Percentiles rank a stretch among this genome's conserved stretches.
phyloP scores from a whole-genome alignment of 2,113 vertebrate genomes.

The Perca flavescens region DNA sequence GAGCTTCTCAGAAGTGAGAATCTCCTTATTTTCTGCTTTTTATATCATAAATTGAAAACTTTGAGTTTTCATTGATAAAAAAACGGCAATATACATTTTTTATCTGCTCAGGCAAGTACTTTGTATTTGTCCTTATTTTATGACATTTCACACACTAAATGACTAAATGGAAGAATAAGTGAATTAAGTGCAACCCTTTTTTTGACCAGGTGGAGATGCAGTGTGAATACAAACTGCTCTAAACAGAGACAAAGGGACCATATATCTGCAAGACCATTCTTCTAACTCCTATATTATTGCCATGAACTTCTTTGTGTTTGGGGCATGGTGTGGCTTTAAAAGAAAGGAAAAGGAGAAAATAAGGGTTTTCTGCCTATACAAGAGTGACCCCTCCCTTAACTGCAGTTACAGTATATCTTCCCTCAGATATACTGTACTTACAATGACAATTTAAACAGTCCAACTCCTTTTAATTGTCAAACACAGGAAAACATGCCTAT shows the following conservation, averaged over 20 bases:
- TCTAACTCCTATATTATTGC: conserved; percentile 17
- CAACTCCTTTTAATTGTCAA: conserved; percentile 22
- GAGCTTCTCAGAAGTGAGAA: not conserved
- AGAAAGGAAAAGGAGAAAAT: conserved; percentile 12
- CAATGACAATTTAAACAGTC: conserved; percentile 22
- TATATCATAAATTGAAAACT: not conserved
- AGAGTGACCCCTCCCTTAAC: not conserved
- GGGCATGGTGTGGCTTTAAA: conserved; percentile 13
- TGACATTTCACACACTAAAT: not conserved
- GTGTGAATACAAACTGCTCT: conserved; percentile 6
- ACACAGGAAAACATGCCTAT: conserved; percentile 29
- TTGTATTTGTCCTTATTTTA: not conserved
- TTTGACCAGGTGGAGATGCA: not conserved
- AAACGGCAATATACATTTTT: not conserved
- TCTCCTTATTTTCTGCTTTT: too few relatives aligned
- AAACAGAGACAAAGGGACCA: not conserved
- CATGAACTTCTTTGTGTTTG: conserved; percentile 13
- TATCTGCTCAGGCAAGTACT: not conserved
- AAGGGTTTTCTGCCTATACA: conserved; percentile 7
- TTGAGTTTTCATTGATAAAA: not conserved
- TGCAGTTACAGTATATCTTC: conserved; percentile 11
- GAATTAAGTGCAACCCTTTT: not conserved
- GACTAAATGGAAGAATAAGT: not conserved
- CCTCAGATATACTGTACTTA: conserved; percentile 27
- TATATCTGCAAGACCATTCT: conserved; percentile 17